Conservation (phyloP, 2,797 vertebrate genomes). For the Micromesistius poutassou region DNA sequence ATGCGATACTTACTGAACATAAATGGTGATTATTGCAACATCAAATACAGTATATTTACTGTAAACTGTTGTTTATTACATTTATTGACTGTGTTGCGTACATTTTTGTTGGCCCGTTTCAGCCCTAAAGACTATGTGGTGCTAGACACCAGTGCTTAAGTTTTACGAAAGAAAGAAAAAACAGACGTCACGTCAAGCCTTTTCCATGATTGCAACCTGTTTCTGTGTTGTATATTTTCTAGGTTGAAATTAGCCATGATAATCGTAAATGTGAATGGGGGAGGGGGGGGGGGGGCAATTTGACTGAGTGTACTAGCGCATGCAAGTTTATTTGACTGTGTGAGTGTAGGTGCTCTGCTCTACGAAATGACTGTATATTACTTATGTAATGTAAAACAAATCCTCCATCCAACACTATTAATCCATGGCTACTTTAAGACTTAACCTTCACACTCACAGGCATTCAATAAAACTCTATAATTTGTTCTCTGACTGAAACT, state of each 20-base stretch:
- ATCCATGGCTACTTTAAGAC: conserved; percentile 42
- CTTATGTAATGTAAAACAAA: conserved; percentile 37
- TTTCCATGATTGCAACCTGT: conserved; percentile 23
- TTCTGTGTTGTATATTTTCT: conserved; percentile 47
- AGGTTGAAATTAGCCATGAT: conserved; percentile 53
- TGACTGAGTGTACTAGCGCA: conserved; percentile 27
- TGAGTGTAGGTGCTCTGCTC: conserved; percentile 29
- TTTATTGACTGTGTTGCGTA: background rate
- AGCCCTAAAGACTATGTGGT: background rate
- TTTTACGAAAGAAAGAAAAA: background rate
- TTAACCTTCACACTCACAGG: conserved; percentile 22
- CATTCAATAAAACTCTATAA: conserved; percentile 20
- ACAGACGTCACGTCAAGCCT: conserved; percentile 17
- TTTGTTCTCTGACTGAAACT: conserved; percentile 23
- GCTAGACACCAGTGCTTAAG: background rate
- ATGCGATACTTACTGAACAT: background rate
- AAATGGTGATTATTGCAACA: background rate
- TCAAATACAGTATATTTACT: background rate
- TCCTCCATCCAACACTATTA: conserved; percentile 17
- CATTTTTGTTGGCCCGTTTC: background rate
- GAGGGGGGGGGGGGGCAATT: conserved; percentile 26
- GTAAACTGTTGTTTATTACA: background rate
- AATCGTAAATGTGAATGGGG: conserved; percentile 36
- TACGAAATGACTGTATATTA: conserved; percentile 11
- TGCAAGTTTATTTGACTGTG: conserved; percentile 30